Evolutionary conservation across 2,888 invertebrate species (phyloP).

Genomic region (Brachynemurus nebulosus): DNA sequence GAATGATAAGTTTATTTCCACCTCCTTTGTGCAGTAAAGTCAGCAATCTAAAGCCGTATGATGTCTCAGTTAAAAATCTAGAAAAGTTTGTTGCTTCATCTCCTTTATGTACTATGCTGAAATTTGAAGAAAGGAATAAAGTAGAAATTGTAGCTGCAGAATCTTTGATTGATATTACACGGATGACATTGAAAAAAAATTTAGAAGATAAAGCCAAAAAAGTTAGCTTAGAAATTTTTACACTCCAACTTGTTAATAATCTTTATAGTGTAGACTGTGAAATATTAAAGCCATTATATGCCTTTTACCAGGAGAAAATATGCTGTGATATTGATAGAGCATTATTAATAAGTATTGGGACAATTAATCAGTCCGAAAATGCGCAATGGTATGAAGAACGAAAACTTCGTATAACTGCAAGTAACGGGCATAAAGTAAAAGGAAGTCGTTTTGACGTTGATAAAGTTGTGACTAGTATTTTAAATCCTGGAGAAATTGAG

Average conservation of each 20-base stretch:
- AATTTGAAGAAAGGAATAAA: background rate
- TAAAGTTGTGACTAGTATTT: conserved; percentile 14
- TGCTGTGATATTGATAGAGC: conserved; percentile 11
- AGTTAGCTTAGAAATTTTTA: background rate
- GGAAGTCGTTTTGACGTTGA: conserved; percentile 14
- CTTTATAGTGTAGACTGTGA: conserved; percentile 8
- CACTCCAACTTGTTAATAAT: conserved; percentile 9
- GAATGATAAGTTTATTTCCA: background rate
- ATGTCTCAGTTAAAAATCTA: background rate
- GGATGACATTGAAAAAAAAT: background rate
- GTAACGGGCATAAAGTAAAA: conserved; percentile 16
- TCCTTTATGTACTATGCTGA: too few relatives aligned
- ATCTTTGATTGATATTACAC: background rate
- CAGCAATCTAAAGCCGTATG: background rate
- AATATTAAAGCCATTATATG: conserved; percentile 8
- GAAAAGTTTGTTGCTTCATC: too few relatives aligned
- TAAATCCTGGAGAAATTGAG: conserved; percentile 11
- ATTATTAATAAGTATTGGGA: background rate
- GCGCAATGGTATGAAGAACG: conserved; percentile 2
- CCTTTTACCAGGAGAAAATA: conserved; percentile 12
- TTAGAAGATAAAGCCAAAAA: background rate
- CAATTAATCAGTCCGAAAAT: background rate
- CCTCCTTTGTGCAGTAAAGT: background rate
- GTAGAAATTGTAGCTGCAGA: background rate
- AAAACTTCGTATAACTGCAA: conserved; percentile 13